Percentiles rank a stretch among this genome's conserved stretches.
These are phyloP conservation scores for Lagocephalus sceleratus DNA, from an alignment of 2,797 vertebrate species.

Conservation along the genomic window DNA sequence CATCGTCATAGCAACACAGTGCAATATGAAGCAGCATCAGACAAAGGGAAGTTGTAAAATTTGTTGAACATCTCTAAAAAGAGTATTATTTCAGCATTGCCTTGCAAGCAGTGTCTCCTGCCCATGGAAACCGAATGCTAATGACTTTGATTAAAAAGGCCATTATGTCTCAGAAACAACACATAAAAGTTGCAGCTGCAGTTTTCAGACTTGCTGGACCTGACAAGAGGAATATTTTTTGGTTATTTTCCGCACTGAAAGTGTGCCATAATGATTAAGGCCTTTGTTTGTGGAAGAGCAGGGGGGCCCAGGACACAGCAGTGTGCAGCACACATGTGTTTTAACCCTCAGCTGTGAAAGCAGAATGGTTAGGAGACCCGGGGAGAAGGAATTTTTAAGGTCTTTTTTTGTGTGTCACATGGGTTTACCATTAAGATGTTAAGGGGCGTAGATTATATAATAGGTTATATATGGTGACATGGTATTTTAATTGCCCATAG, in stretches of 20 bases:
- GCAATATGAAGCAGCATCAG: not conserved
- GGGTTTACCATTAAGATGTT: too few relatives aligned
- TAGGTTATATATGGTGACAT: not conserved
- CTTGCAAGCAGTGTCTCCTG: not conserved
- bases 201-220: not conserved
- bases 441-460: not conserved
- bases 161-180: not conserved
- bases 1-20: not conserved
- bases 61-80: not conserved
- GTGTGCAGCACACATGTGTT: slow-evolving; percentile 5
- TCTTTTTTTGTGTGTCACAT: slow-evolving; percentile 1
- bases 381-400: not conserved
- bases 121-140: not conserved
- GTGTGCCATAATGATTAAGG: too few relatives aligned
- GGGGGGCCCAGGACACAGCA: slow-evolving; percentile 13
- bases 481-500: not conserved
- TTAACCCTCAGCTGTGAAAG: slow-evolving; percentile 44
- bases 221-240: not conserved
- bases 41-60: not conserved
- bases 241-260: not conserved
- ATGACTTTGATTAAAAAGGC: not conserved
- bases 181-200: not conserved
- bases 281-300: not conserved
- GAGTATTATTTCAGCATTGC: not conserved
- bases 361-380: not conserved